Evolutionary conservation across 2,888 invertebrate species (phyloP).

Genomic region (Epinotia nisella): DNA sequence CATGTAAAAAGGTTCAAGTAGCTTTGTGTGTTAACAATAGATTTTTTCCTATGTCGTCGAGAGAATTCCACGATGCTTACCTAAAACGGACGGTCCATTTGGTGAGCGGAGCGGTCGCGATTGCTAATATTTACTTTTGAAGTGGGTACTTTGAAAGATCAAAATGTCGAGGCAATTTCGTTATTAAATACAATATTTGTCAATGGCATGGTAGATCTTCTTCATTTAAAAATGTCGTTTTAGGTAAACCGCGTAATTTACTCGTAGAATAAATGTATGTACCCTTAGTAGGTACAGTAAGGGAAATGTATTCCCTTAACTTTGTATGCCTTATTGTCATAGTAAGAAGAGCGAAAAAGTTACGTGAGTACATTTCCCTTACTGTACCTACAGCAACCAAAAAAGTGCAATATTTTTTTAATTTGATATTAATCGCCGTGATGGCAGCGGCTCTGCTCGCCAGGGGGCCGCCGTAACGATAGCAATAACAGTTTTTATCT

Average conservation of each 20-base stretch:
- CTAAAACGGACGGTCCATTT: slow-evolving; percentile 24
- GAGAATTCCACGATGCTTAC: slow-evolving; percentile 55
- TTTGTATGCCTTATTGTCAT: no score
- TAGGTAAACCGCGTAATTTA: neutral
- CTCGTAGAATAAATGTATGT: neutral
- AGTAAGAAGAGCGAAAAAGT: no score
- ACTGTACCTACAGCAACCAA: no score
- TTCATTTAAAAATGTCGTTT: neutral
- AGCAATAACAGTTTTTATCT: slow-evolving; percentile 48
- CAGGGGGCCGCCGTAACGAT: slow-evolving; percentile 51
- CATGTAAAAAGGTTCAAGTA: slow-evolving; percentile 39
- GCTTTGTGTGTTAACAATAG: slow-evolving; percentile 43
- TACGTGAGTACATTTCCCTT: no score
- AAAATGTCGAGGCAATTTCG: neutral
- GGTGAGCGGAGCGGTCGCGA: neutral
- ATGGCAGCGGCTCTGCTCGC: neutral
- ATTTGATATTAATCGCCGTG: neutral
- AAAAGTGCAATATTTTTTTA: neutral
- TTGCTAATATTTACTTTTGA: neutral
- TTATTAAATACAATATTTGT: neutral
- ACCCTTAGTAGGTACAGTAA: neutral
- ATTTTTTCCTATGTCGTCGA: slow-evolving; percentile 54
- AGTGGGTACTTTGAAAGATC: no score
- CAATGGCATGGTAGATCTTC: no score
- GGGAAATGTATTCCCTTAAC: no score